Evolutionary conservation across 1,140 invertebrate species (phyloP), one percentile per base, ranked within the genome.

Genomic region (Brachionus plicatilis): DNA sequence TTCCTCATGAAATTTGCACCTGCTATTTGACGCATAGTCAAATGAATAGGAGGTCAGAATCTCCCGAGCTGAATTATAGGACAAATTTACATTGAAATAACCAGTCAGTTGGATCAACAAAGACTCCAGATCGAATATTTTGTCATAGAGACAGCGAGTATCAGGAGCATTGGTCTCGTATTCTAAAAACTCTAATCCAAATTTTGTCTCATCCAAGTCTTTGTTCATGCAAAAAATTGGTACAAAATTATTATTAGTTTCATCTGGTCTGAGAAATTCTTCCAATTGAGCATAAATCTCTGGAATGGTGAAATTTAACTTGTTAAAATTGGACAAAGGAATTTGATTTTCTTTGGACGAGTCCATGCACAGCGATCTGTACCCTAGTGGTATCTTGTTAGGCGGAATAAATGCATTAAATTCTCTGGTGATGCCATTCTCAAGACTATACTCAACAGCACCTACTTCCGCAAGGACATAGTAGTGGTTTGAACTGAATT

Each of bases 391-490:
- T 43, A 82, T 60, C 45, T 82, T 65, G 24, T 82, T 82, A 7
- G 79, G 79, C 11, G 17, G n/a, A 29, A 82, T 82, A 60, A 82
- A 65, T 27, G 79, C 79, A 24, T 82, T 53, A 65, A 45, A 82
- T 29, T 82, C 20, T 43, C n/a, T 82, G 1, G 33, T 82, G 11
- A 82, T 82, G 27, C 79, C 79, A 45, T 43, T 33, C 45, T 41
- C 3, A 12, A 82, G 41, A 65, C 79, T 82, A 45, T 82, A 82
- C 47, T 82, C 79, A 20, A 65, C n/a, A 20, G 65, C 53, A 14
- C 53, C 79, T 24, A 82, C 79, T 68, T 82, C 79, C 3, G 50
- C 79, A 9, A 82, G 27, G 4, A 82, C 79, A 82, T 65, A 82
- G 12, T 82, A 82, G 4, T 29, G 24, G 12, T 37, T 12, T 8